phyloP scores from a whole-genome alignment of 2,113 vertebrate genomes.

The Agelaius tricolor region DNA sequence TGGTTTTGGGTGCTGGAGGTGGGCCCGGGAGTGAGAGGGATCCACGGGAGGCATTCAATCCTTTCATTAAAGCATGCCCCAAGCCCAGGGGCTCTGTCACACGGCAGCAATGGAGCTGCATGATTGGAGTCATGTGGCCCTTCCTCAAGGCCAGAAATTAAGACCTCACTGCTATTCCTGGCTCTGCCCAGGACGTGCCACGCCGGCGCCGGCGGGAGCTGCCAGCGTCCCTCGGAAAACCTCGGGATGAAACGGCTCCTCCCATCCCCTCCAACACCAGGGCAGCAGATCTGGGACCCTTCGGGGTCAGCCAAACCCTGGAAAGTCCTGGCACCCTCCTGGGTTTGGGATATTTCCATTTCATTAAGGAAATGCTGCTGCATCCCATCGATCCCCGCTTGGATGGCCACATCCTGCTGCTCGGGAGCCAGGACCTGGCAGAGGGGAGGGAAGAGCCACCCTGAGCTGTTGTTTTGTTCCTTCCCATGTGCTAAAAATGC shows the following conservation, averaged over 20 bases:
- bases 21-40: rapidly evolving
- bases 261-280: neutral
- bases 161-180: conserved; percentile 33
- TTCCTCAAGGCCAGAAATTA: conserved; percentile 35
- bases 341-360: neutral
- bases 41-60: rapidly evolving
- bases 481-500: neutral
- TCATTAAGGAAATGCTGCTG: neutral
- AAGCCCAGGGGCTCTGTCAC: neutral
- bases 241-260: neutral
- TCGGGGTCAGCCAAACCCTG: neutral
- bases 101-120: neutral
- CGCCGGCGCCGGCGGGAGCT: neutral
- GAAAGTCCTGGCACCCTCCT: neutral
- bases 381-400: neutral
- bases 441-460: rapidly evolving
- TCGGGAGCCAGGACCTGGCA: neutral
- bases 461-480: neutral
- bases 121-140: neutral
- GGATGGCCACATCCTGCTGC: neutral
- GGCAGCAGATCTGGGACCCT: neutral
- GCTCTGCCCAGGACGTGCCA: neutral
- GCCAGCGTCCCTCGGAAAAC: neutral
- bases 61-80: neutral
- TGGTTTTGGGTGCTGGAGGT: neutral